phyloP scores from a whole-genome alignment of 2,888 invertebrate genomes.

The Deroplatys truncata region DNA sequence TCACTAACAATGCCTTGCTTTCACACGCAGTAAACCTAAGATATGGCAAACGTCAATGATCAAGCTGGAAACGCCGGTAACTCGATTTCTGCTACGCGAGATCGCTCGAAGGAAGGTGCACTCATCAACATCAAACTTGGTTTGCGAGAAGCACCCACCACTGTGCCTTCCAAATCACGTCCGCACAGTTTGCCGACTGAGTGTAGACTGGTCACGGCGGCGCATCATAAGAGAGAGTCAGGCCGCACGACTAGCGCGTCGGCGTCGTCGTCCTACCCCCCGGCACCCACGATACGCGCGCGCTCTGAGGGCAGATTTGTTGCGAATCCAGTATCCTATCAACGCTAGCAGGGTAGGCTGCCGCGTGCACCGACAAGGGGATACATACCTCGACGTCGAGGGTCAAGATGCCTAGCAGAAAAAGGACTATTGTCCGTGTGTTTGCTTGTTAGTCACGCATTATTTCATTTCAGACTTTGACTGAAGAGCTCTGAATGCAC shows the following conservation, averaged over 20 bases:
- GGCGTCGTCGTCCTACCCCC: background rate
- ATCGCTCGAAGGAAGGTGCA: background rate
- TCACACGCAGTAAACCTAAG: background rate
- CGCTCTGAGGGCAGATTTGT: background rate
- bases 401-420: background rate
- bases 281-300: background rate
- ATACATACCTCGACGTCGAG: background rate
- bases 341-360: background rate
- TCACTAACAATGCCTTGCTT: background rate
- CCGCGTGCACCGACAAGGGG: background rate
- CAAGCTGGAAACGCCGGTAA: background rate
- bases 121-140: background rate
- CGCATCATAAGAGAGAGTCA: background rate
- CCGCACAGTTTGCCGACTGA: background rate
- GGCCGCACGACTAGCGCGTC: background rate
- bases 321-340: background rate
- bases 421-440: too few relatives aligned
- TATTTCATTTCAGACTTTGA: too few relatives aligned
- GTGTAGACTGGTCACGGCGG: background rate
- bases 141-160: background rate
- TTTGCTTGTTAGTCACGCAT: too few relatives aligned
- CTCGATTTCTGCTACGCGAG: background rate
- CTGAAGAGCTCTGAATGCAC: too few relatives aligned
- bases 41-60: background rate
- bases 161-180: background rate